Base-by-base conservation (phyloP, 2,113 vertebrate genomes). In the Apteryx owenii region DNA sequence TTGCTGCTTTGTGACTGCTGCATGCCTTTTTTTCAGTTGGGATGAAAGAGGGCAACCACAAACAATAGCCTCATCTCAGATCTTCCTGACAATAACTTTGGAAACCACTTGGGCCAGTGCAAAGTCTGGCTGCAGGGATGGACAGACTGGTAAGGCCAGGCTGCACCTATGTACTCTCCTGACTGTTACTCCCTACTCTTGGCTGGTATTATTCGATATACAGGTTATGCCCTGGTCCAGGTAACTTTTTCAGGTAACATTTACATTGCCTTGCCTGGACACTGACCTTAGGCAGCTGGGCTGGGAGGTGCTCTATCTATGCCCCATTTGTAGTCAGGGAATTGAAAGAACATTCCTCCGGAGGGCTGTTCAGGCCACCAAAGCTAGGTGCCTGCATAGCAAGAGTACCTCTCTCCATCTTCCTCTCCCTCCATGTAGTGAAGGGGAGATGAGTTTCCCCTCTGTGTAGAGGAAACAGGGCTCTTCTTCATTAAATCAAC, bases 81-180 rank as follows among this genome's bases (percentile, higher is more conserved):
- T 85, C 44, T 83, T 33, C 70, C 51, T 64, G 58, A 84, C 23
- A 42, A n/a, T 85, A 90, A 31, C 61, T 91, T 56, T 87, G 73
- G 78, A 92, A 95, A 76, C 77, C 31, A 13, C 77, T 42, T 46
- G 31, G n/a, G 56, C 72, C 0, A 2, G 77, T 36, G 46, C 73
- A 48, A 81, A 89, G 31, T 76, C 84, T 79, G 50, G 15, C 83
- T 29, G 40, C 51, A 42, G 62, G 61, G 7, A 53, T 53, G 54
- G 79, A 60, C 85, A 53, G 38, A 76, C 71, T 83, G 85, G 82
- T 93, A 92, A 96, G 76, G 88, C 26, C 33, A 89, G 60, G 40
- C 50, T 84, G 62, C 31, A 51, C 5, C n/a, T 69, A 1, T 31
- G 22, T 70, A n/a, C 8, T 70, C 31, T 88, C 62, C 38, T 87